Base-by-base conservation (phyloP, 2,888 invertebrate genomes). In the Brassicogethes aeneus region DNA sequence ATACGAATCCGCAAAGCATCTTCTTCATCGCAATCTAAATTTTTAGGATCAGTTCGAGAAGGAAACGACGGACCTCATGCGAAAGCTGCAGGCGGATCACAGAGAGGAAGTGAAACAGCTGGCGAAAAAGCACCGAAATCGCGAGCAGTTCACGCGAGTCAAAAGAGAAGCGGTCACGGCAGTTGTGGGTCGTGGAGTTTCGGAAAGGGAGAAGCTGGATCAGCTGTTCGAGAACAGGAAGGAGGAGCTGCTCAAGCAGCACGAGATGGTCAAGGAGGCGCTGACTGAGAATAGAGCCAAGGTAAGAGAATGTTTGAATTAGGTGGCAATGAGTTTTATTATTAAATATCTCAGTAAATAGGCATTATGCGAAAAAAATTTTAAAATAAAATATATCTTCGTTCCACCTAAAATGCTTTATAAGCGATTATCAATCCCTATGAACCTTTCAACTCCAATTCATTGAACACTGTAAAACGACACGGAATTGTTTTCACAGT, bases 121-220 rank as follows among this genome's bases (percentile, higher is more conserved):
- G 44, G 82, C 86, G 15, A 88, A 91, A 64, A 84, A 84, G 44
- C 90, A 92, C 64, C 79, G 86, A 53, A 93, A 95, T 66, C 86
- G 92, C 56, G 92, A 89, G 53, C 95, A 95, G 65, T 75, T 94
- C 54, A 82, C 84, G 47, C 74, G 89, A 61, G 84, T 87, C 66
- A 91, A 90, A 66, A 71, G 92, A 60, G 85, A 93, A 73, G 89
- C 92, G 2, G 78, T 78, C 36, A 78, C 76, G 45, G 76, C 82
- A 56, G 82, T 92, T 3, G 92, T 95, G 48, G 87, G 87, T 57
- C 82, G 87, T 46, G 94, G 92, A 32, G 94, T 94, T 37, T 82
- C 84, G 46, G 94, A 94, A 68, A 79, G 93, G 43, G 85, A 86
- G 48, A 79, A 85, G 42, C 73, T 91, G 56, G 83, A 82, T 52